Percentiles rank a stretch among this genome's conserved stretches.
Evolutionary conservation across 2,888 invertebrate species (phyloP).

Genomic region (Macropis europaea): DNA sequence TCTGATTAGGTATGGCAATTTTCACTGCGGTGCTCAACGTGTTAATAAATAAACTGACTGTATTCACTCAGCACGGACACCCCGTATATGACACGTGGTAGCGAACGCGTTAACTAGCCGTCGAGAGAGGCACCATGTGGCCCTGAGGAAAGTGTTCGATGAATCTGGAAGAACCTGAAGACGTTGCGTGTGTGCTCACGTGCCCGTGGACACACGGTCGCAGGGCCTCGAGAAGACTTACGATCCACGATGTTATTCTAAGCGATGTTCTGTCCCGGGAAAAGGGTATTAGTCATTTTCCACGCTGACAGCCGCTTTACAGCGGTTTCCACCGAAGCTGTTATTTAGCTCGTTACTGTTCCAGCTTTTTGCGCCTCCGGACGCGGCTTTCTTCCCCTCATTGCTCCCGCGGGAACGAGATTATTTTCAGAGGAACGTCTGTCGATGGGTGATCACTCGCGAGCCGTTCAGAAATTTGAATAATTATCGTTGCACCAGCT

Average conservation of each 20-base stretch:
- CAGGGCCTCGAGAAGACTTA: constrained; percentile 41
- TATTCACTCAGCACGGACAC: too few relatives aligned
- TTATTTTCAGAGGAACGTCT: constrained; percentile 1
- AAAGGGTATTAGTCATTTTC: constrained; percentile 71
- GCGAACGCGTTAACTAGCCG: neutral
- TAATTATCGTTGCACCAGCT: neutral
- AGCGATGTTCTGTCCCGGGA: constrained; percentile 52
- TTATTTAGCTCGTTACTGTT: constrained; percentile 54
- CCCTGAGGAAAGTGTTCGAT: neutral
- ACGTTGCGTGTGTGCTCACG: constrained; percentile 15
- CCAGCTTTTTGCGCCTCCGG: constrained; percentile 21
- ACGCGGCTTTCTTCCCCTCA: constrained; percentile 5
- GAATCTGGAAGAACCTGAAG: neutral
- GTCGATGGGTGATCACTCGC: neutral
- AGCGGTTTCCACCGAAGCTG: constrained; percentile 61
- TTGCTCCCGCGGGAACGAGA: constrained; percentile 5
- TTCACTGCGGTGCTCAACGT: too few relatives aligned
- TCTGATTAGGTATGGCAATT: too few relatives aligned
- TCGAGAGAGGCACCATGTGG: neutral
- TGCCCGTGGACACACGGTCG: constrained; percentile 1
- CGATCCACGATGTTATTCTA: constrained; percentile 61
- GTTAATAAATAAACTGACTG: too few relatives aligned
- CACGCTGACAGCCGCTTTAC: constrained; percentile 67
- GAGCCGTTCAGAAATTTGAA: neutral
- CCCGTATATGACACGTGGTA: too few relatives aligned